phyloP scores from a whole-genome alignment of 2,888 invertebrate genomes.

The Blastobasis lacticolella region DNA sequence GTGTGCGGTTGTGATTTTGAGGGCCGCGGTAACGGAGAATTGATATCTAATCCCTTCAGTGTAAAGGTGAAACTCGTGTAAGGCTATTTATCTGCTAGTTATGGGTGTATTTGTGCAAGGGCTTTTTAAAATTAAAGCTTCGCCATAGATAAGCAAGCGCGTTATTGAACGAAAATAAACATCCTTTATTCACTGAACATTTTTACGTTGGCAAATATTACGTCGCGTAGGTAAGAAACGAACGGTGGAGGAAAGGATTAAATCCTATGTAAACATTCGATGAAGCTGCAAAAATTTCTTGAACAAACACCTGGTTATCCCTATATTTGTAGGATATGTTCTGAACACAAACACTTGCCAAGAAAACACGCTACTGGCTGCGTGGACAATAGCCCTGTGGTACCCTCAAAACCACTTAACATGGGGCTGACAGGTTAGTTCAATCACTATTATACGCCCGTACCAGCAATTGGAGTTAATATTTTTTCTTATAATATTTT shows the following conservation, averaged over 20 bases:
- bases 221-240: background rate
- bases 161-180: too few species aligned
- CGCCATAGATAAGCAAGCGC: too few species aligned
- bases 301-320: slow-evolving; percentile 43
- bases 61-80: too few species aligned
- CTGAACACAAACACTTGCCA: slow-evolving; percentile 65
- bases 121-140: too few species aligned
- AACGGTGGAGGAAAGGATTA: slow-evolving; percentile 29
- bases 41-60: too few species aligned
- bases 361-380: slow-evolving; percentile 70
- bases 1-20: too few species aligned
- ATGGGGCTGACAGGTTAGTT: slow-evolving; percentile 74
- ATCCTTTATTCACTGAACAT: too few species aligned
- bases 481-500: slow-evolving; percentile 56
- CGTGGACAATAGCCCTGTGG: slow-evolving; percentile 57
- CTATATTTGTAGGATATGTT: slow-evolving; percentile 56
- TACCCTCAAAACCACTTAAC: slow-evolving; percentile 71
- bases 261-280: slow-evolving; percentile 40
- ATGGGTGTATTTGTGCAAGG: too few species aligned
- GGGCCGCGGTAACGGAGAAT: too few species aligned
- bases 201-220: background rate
- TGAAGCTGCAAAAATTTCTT: slow-evolving; percentile 40
- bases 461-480: slow-evolving; percentile 57
- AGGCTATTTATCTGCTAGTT: too few species aligned
- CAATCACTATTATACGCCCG: slow-evolving; percentile 67